phyloP scores from a whole-genome alignment of 2,888 invertebrate species.

The Lordiphosa fenestrarum region DNA sequence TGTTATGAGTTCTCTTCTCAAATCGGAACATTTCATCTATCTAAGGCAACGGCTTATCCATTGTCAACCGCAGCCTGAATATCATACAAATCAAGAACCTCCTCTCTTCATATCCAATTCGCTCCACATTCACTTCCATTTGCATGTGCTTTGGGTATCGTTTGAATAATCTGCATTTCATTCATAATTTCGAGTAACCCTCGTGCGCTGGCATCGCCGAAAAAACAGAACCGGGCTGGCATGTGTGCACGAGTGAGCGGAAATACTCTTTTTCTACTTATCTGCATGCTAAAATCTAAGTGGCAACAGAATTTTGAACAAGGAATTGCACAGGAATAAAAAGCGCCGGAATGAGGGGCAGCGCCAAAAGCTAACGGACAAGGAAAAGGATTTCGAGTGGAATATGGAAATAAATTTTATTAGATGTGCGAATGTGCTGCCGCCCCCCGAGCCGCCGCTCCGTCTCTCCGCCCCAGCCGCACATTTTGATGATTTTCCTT shows the following conservation, averaged over 20 bases:
- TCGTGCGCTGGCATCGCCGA: constrained; percentile 1
- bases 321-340: constrained; percentile 33
- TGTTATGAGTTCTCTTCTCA: too few relatives aligned
- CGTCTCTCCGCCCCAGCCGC: too few relatives aligned
- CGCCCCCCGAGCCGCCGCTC: too few relatives aligned
- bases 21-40: too few relatives aligned
- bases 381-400: constrained; percentile 24
- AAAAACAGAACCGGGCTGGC: constrained; percentile 15
- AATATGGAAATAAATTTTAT: constrained; percentile 54
- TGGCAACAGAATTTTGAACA: constrained; percentile 44
- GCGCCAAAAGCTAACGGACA: constrained; percentile 14
- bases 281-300: constrained; percentile 59
- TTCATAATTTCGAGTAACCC: constrained; percentile 5
- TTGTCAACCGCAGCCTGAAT: too few relatives aligned
- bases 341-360: constrained; percentile 13
- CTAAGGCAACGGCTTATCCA: too few relatives aligned
- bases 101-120: too few relatives aligned
- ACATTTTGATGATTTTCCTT: constrained; percentile 17
- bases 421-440: constrained; percentile 32
- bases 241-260: constrained; percentile 43
- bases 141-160: too few relatives aligned
- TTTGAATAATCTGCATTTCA: background rate
- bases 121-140: too few relatives aligned
- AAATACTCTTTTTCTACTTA: constrained; percentile 51
- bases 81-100: too few relatives aligned